Base-by-base conservation (phyloP, 2,888 invertebrate genomes). In the Xestia ashworthii region DNA sequence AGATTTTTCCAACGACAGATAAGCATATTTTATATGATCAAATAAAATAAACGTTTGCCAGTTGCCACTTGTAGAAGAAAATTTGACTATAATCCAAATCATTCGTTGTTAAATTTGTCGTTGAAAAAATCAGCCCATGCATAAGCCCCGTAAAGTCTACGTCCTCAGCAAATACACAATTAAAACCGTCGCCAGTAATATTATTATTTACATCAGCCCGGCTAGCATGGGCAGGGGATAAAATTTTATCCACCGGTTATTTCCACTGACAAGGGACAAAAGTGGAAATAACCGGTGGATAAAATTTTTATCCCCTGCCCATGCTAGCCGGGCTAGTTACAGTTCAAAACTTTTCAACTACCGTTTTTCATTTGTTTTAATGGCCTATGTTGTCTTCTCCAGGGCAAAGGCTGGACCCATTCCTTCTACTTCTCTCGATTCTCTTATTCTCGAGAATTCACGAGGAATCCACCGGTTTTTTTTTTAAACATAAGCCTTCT, bases 401-500 rank as follows among this genome's bases (percentile, higher is more conserved):
- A n/a, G 2, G 25, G 14, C 58, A 25, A 58, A 25, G 14, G n/a
- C 55, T n/a, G n/a, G 0, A 16, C 5, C 25, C 58, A 60, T 32
- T 3, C 16, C 8, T 32, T 60, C 16, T 60, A 16, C 9, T 32
- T 9, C 19, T 60, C 1, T 60, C 32, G 32, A 32, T 60, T 3
- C 8, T 9, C 19, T 32, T 32, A 8, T 60, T 60, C 16, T 60
- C 58, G n/a, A 25, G 0, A 58, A 60, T 8, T 32, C 58, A 14
- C 25, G 32, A 32, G 25, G 16, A 25, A 16, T 9, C 60, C 60
- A 60, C 32, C 19, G 8, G 9, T 60, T 19, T 19, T 9, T 11
- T 11, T 11, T 11, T 44, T n/a, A n/a, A 9, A 44, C 6, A 3
- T 80, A 25, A 46, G 53, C 71, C 71, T 82, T 82, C 71, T 81